Evolutionary conservation across 2,797 vertebrate species (phyloP), one percentile per base, ranked within the genome.

Genomic region (Xyrichtys novacula): DNA sequence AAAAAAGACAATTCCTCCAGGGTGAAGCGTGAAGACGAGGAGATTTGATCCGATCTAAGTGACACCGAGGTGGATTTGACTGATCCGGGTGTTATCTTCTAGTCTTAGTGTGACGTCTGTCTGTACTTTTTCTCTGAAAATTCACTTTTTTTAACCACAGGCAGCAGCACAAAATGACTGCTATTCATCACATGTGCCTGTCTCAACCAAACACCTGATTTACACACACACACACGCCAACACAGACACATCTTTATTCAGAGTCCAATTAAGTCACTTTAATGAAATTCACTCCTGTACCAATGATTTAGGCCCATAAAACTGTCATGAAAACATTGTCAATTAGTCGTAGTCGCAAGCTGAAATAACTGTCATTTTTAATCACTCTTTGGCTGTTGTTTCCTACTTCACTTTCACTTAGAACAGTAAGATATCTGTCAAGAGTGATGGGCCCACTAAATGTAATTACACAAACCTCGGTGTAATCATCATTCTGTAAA

Each of bases 301-400:
- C 59, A 70, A 81, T 74, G 68, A 74, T 84, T 76, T 75, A 77
- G 82, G 62, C 70, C 75, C 72, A 85, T 85, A 86, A 89, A 85
- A 76, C 72, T 85, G 79, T 87, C 85, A 84, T 75, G 57, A 77
- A 75, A 71, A 89, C 85, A 86, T 83, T 81, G 85, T 84, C 88
- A 92, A 91, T 90, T 90, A 92, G 81, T 71, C 32, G 28, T n/a
- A n/a, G 38, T 58, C n/a, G n/a, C n/a, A n/a, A 83, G 72, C 85
- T 85, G 68, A 87, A 77, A 88, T 71, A 70, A 66, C 82, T 90
- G 89, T 88, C 90, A 84, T 69, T 75, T 83, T 71, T 75, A 83
- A 89, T 90, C 78, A 85, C 49, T 62, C 59, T 50, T 63, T 66
- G 44, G 48, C 65, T 47, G 78, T 82, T 84, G 59, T 76, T 85